Evolutionary conservation across 2,797 vertebrate species (phyloP).

Genomic region (Pantherophis alleghaniensis): DNA sequence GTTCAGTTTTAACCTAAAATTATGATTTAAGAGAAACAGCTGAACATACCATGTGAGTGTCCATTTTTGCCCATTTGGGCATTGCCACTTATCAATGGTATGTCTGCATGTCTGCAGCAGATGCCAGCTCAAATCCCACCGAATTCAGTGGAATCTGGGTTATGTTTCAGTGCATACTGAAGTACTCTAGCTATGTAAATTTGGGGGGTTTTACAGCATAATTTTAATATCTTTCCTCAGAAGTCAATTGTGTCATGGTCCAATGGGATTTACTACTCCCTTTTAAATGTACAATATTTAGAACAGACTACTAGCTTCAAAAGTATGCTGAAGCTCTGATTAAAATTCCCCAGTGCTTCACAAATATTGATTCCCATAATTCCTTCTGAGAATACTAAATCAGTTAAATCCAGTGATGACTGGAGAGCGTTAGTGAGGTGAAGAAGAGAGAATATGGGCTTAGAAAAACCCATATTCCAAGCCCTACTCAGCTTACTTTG

Average conservation of each 20-base stretch:
- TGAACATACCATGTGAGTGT: slow-evolving; percentile 35
- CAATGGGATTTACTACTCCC: neutral
- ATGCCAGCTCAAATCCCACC: neutral
- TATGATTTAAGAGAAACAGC: slow-evolving; percentile 62
- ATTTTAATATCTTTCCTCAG: neutral
- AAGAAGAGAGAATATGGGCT: neutral
- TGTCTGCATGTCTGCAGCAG: neutral
- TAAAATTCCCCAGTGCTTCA: neutral
- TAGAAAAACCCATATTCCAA: neutral
- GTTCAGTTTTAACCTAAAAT: slow-evolving; percentile 51
- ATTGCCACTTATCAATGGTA: slow-evolving; percentile 36
- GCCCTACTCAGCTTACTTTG: neutral
- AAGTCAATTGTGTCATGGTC: neutral
- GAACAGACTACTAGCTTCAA: neutral
- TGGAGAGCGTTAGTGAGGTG: neutral
- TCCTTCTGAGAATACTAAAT: neutral
- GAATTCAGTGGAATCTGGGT: neutral
- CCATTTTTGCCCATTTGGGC: slow-evolving; percentile 52
- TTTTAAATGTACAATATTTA: neutral
- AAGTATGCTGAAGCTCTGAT: neutral
- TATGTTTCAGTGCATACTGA: neutral
- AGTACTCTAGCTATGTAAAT: neutral
- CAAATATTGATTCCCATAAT: neutral
- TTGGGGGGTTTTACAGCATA: neutral
- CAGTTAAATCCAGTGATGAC: neutral